Evolutionary conservation across 1,140 invertebrate species (phyloP), one percentile per base, ranked within the genome.

Genomic region (Aplysia californica): DNA sequence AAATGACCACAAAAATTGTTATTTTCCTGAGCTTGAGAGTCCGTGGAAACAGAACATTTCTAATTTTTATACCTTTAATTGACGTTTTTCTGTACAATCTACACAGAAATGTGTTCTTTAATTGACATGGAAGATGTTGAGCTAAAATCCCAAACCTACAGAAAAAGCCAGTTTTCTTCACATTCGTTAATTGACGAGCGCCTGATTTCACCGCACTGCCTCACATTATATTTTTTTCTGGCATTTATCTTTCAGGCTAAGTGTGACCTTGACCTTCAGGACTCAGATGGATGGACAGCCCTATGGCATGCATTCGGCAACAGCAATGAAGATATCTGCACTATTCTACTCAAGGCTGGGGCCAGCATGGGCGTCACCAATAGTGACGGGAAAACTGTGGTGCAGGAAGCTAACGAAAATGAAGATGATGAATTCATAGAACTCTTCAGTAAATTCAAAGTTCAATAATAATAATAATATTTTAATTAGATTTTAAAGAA

Each of bases 251-350:
- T 72, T 50, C 76, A 85, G 84, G 70, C 80, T 71, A 67, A 75
- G 1, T 80, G 80, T 77, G 70, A 83, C 75, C 29, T 83, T 1
- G 84, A 86, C 70, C 58, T 71, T 3, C 77, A 80, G 64, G 85
- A 86, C 39, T 66, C 50, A 21, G 80, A 84, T 68, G 67, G 78
- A 5, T 85, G 81, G 81, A 83, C 85, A 35, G 80, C 85, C 3
- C 73, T 86, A 15, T 85, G 83, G 85, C 80, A 86, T 61, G 83
- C 83, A 1, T 82, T 82, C 72, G 78, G 79, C 39, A 84, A 85
- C 41, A 82, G 78, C 73, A 83, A 80, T 76, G 79, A 80, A 33
- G 82, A 86, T 31, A 79, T 83, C 15, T 80, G 83, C 75, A 80
- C 70, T 44, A 72, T 86, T 35, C 77, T 86, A 10, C 73, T 86